Conservation (phyloP, 2,797 vertebrate genomes). For the Pygocentrus nattereri region DNA sequence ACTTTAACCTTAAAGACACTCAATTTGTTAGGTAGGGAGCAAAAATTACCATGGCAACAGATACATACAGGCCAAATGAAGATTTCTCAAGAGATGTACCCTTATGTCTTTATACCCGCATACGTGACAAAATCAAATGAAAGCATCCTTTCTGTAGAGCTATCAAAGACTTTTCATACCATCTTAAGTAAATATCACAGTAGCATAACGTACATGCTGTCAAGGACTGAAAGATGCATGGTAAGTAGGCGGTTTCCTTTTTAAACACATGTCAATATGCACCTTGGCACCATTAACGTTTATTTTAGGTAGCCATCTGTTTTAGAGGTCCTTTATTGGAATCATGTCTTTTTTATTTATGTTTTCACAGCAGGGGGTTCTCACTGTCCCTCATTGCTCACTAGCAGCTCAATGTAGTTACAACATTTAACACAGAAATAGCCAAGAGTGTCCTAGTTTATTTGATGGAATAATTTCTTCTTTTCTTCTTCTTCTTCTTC, state of each 20-base stretch:
- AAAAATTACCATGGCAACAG: slow-evolving; percentile 31
- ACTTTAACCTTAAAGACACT: slow-evolving; percentile 28
- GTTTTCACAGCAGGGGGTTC: no score
- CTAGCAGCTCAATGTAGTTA: no score
- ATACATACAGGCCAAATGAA: slow-evolving; percentile 19
- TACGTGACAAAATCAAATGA: neutral
- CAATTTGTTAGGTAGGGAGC: neutral
- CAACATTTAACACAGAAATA: no score
- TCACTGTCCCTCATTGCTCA: no score
- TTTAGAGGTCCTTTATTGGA: no score
- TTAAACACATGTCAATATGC: neutral
- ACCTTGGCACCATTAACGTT: neutral
- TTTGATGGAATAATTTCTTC: no score
- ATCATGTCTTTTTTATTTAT: neutral
- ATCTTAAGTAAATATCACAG: neutral
- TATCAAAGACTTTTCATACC: neutral
- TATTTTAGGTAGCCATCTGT: no score
- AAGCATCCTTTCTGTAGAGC: neutral
- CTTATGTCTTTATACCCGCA: slow-evolving; percentile 5
- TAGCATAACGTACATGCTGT: neutral
- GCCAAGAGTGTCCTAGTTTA: no score
- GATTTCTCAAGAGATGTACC: neutral
- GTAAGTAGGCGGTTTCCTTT: neutral
- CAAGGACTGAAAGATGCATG: neutral
- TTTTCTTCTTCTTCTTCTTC: no score